Conservation (phyloP, 2,797 vertebrate species). For the Selene dorsalis region DNA sequence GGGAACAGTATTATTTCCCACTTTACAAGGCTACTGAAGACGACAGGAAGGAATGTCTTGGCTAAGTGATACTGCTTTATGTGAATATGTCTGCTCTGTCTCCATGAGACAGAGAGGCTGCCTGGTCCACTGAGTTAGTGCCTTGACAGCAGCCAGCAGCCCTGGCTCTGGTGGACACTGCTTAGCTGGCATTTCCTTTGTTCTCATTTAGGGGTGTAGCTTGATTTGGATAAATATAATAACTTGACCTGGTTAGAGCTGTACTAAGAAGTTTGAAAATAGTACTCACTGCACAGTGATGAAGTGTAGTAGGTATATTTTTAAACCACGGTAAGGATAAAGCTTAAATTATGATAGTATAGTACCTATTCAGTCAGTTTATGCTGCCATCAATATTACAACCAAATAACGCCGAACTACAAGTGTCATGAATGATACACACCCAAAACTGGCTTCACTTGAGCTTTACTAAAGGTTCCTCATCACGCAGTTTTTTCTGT, state of each 20-base stretch:
- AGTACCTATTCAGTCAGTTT: background rate
- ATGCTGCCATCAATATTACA: background rate
- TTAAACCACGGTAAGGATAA: background rate
- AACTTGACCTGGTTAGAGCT: constrained; percentile 40
- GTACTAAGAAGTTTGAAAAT: background rate
- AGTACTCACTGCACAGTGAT: background rate
- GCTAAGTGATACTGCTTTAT: background rate
- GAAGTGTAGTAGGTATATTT: background rate
- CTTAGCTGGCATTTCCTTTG: constrained; percentile 74
- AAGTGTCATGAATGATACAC: background rate
- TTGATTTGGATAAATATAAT: constrained; percentile 51
- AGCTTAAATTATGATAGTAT: background rate
- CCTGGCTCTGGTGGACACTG: constrained; percentile 60
- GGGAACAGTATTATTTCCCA: background rate
- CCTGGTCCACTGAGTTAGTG: constrained; percentile 33
- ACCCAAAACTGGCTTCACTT: background rate
- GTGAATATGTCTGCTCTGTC: constrained; percentile 14
- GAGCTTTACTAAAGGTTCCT: background rate
- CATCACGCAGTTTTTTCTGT: background rate
- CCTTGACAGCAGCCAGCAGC: constrained; percentile 52
- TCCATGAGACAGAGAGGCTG: constrained; percentile 29
- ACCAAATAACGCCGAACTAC: background rate
- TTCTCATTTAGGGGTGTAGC: constrained; percentile 47
- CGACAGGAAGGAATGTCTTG: background rate
- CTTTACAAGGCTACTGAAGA: background rate